A percentile compares a stretch with the other conserved stretches of the same genome.
phyloP scores from a whole-genome alignment of 2,113 vertebrate species.

The Arvicanthis niloticus region DNA sequence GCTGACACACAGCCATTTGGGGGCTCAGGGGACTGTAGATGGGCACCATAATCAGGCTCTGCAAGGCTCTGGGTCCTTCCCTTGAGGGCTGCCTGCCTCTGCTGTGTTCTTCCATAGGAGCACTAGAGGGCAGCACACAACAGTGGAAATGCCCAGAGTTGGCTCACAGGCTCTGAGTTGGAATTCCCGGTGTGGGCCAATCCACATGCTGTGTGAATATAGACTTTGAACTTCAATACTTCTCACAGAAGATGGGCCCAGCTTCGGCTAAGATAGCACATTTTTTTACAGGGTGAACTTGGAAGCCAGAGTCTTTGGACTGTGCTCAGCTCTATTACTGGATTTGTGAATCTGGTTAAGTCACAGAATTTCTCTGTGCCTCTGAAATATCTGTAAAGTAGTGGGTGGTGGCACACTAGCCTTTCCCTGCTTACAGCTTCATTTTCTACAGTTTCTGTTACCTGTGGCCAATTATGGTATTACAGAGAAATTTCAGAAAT shows the following conservation, averaged over 20 bases:
- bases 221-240: constrained; percentile 6
- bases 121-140: constrained; percentile 72
- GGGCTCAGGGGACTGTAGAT: not conserved
- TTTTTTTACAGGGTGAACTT: not conserved
- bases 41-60: too few species aligned
- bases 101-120: not conserved
- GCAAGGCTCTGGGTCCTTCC: accelerated
- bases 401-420: not conserved
- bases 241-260: not conserved
- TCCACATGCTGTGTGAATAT: not conserved
- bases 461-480: too few species aligned
- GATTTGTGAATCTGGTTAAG: constrained; percentile 27
- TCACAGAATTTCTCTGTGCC: not conserved
- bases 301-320: not conserved
- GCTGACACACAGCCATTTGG: not conserved
- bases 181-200: not conserved
- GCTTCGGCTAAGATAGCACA: not conserved
- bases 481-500: not conserved
- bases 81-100: not conserved
- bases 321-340: not conserved
- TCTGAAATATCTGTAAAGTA: not conserved
- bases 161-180: not conserved
- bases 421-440: not conserved
- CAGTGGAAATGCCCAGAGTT: constrained; percentile 40
- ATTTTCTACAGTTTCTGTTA: not conserved